Evolutionary conservation across 92 coral and sea anemone species (phyloP), one percentile per base, ranked within the genome.

Genomic region (Montipora capitata): DNA sequence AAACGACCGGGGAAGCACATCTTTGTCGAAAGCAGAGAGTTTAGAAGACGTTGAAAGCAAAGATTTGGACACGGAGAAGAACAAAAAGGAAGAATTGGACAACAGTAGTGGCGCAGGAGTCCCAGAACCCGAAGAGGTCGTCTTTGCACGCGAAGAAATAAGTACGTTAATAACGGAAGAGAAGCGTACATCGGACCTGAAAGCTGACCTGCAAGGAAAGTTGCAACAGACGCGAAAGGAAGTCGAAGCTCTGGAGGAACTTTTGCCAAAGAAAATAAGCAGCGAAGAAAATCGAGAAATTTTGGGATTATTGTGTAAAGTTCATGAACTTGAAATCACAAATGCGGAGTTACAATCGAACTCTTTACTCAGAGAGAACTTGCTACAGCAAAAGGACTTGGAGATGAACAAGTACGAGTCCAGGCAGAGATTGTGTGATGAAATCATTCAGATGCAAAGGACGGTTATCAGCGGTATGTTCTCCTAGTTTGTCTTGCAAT

Each of bases 221-320:
- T 93, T 95, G 40, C 90, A 59, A 66, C 95, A 95, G 84, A 95
- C 98, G 1, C 79, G 98, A 20, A 87, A 91, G 75, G 98, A 95
- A 63, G 96, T 95, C 56, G 98, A 95, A 69, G 90, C 92, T 48
- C 80, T 95, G 8, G 98, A 95, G 65, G 98, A 95, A 52, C 94
- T 93, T 20, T 49, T 95, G 35, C 98, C 98, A 5, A 90, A 91
- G 91, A 95, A 93, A 72, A 93, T 95, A 17, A 95, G 96, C 91
- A 94, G 96, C 68, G 96, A 93, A 51, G 98, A 95, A 69, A 92
- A 95, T 80, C 76, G 98, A 51, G 98, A 95, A 74, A 95, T 95
- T 62, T 87, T 95, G 57, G 96, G 98, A 2, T 72, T 95, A 59
- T 74, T 95, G 86, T 94, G 96, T 58, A 86, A 94, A 72, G 94